Evolutionary conservation across 2,888 invertebrate species (phyloP), one percentile per base, ranked within the genome.

Genomic region (Stenodera caucasica): DNA sequence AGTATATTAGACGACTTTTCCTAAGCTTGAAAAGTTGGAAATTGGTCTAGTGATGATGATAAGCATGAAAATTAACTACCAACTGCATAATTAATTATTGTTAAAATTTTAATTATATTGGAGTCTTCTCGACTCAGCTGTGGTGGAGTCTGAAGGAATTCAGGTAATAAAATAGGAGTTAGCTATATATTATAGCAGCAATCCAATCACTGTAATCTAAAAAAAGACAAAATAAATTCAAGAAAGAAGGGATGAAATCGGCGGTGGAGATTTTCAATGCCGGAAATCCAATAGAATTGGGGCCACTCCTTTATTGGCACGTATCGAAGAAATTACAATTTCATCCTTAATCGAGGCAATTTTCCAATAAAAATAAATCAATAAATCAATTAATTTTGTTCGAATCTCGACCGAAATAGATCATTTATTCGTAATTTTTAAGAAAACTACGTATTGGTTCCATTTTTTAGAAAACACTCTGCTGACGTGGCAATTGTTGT

Each of bases 201-300:
- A 70, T 70, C 70, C 68, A 70, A 70, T 70, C 70, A 70, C 64
- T 53, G 70, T 68, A 68, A 70, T 70, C 70, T 68, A 60, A 63
- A 67, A 67, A 70, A 60, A 64, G 65, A 18, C 40, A 18, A 40
- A 40, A 3, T 14, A 11, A 40, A 18, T 26, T 3, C 18, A 0
- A 37, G 7, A 15, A 7, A 14, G 5, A 18, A 40, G 40, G 40
- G 1, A 14, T 18, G 40, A 18, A 40, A 40, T 61, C 62, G 64
- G 49, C n/a, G n/a, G n/a, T 53, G 58, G 59, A 63, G 66, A 61
- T 63, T 66, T 64, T 63, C 65, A 62, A 62, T 65, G 63, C 61
- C 58, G 62, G 63, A 64, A 61, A 64, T 64, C 64, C 64, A 58
- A 64, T 64, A 61, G 64, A 64, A 64, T 40, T 18, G 52, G 57